Evolutionary conservation across 1,140 invertebrate species (phyloP).

Genomic region (Triops cancriformis): DNA sequence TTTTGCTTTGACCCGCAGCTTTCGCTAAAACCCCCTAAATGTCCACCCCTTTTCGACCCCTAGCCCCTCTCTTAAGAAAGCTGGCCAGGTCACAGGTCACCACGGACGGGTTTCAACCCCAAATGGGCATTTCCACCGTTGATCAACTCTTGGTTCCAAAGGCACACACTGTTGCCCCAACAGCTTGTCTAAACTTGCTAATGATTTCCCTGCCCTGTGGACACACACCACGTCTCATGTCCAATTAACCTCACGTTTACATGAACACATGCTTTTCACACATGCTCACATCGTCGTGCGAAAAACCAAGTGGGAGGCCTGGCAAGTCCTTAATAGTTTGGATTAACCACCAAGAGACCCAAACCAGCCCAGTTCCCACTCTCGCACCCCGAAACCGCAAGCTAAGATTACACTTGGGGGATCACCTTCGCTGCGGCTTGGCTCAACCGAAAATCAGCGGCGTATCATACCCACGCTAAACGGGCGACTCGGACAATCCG

Average conservation of each 20-base stretch:
- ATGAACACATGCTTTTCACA: constrained; percentile 1
- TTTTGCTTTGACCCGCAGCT: background rate
- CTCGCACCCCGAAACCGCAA: no score
- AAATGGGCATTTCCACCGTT: background rate
- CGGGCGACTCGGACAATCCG: background rate
- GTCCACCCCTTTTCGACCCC: background rate
- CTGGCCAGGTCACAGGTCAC: constrained; percentile 8
- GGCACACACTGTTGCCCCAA: background rate
- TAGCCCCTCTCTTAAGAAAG: background rate
- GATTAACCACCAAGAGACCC: background rate
- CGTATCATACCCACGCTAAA: background rate
- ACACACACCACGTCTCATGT: background rate
- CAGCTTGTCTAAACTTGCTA: constrained; percentile 4
- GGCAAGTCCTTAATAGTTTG: background rate
- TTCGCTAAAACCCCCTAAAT: background rate
- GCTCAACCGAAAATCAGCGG: background rate
- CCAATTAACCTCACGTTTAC: background rate
- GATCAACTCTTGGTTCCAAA: no score
- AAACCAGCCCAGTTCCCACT: no score
- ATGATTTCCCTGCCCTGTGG: background rate
- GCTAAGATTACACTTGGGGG: no score
- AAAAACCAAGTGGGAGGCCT: background rate
- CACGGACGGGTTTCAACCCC: background rate
- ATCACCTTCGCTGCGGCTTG: background rate
- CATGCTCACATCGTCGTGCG: background rate